Conservation (phyloP, 2,888 invertebrate genomes). For the Chloroclystis v-ata region DNA sequence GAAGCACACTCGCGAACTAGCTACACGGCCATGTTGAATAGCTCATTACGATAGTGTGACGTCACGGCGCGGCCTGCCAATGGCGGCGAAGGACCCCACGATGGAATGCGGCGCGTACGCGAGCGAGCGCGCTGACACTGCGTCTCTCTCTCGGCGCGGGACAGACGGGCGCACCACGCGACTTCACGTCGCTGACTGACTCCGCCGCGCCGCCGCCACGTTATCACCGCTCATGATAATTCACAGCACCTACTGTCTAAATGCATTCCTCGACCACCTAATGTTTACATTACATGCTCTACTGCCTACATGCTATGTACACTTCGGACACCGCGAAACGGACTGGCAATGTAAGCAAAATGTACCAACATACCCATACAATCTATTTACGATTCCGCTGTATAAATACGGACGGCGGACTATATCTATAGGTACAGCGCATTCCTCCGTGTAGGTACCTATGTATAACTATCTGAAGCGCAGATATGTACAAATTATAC, state of each 20-base stretch:
- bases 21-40: constrained; percentile 91
- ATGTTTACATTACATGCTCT: constrained; percentile 73
- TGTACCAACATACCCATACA: constrained; percentile 69
- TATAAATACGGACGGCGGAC: constrained; percentile 58
- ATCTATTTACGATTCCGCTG: constrained; percentile 74
- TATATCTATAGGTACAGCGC: constrained; percentile 51
- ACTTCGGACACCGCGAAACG: constrained; percentile 54
- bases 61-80: constrained; percentile 84
- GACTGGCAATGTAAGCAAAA: constrained; percentile 65
- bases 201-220: constrained; percentile 60
- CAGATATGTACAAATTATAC: constrained; percentile 46
- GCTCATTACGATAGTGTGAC: constrained; percentile 89
- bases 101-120: constrained; percentile 79
- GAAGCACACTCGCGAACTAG: constrained; percentile 82
- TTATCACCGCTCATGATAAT: constrained; percentile 78
- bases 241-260: constrained; percentile 71
- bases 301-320: constrained; percentile 54
- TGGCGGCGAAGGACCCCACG: constrained; percentile 79
- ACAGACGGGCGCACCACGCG: constrained; percentile 73
- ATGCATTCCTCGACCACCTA: constrained; percentile 72
- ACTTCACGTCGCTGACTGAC: constrained; percentile 75
- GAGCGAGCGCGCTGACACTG: constrained; percentile 67
- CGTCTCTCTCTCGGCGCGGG: constrained; percentile 58
- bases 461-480: constrained; percentile 28
- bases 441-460: constrained; percentile 64